Conservation (phyloP, 2,888 invertebrate species). For the Ommatoiulus sabulosus region DNA sequence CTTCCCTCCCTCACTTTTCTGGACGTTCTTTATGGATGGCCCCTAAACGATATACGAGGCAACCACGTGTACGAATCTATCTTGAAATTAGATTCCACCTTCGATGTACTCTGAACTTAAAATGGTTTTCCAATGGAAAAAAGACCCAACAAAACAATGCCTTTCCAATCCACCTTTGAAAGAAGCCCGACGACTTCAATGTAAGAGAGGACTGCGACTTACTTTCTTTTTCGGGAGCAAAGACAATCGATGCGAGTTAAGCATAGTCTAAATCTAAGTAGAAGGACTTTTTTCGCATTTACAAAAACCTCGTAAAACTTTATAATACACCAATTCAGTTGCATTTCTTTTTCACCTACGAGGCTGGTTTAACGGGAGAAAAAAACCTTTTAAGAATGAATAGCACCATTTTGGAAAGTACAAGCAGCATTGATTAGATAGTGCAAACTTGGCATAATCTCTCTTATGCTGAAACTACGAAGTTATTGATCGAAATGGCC, state of each 20-base stretch:
- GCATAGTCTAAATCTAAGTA: neutral
- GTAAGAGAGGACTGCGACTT: neutral
- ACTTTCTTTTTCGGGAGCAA: neutral
- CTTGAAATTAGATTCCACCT: neutral
- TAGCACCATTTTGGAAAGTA: conserved; percentile 48
- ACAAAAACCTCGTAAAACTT: conserved; percentile 29
- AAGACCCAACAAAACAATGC: neutral
- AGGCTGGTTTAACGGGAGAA: neutral
- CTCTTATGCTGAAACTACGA: conserved; percentile 32
- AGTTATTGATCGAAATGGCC: conserved; percentile 25
- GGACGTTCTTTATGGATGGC: too few species aligned
- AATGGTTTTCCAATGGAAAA: conserved; percentile 30
- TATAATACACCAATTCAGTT: conserved; percentile 32
- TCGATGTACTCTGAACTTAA: neutral
- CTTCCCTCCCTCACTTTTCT: too few species aligned
- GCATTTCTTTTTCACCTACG: conserved; percentile 25
- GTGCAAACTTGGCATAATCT: conserved; percentile 48
- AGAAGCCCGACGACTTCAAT: neutral
- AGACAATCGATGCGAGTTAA: neutral
- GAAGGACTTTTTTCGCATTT: neutral
- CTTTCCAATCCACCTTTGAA: neutral
- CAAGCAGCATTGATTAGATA: conserved; percentile 45
- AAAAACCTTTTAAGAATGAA: conserved; percentile 43
- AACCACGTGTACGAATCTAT: too few species aligned
- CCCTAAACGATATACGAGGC: too few species aligned